Conservation (phyloP, 92 coral and sea anemone species). For the Parazoanthus swiftii region DNA sequence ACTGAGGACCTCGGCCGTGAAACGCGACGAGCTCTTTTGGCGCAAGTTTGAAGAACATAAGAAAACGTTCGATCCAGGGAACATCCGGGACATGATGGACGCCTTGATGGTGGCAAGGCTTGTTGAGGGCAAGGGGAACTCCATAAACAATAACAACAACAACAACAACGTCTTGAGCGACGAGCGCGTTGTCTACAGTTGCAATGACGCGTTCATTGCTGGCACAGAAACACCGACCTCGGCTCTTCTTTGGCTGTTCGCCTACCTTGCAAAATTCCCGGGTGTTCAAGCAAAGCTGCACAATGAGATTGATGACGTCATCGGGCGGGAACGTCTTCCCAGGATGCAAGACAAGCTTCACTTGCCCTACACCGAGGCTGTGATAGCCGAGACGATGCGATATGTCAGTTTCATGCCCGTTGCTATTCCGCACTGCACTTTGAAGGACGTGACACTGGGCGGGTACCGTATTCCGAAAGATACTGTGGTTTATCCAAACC, state of each 20-base stretch:
- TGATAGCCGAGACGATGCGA: slow-evolving; percentile 61
- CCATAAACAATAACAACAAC: background rate
- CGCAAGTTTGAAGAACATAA: slow-evolving; percentile 67
- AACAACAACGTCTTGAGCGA: slow-evolving; percentile 41
- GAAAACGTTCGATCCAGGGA: slow-evolving; percentile 44
- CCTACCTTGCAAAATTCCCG: slow-evolving; percentile 65
- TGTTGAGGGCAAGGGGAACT: background rate
- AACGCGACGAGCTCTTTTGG: slow-evolving; percentile 70
- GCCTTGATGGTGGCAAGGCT: slow-evolving; percentile 49
- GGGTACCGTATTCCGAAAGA: slow-evolving; percentile 70
- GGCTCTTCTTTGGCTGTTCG: slow-evolving; percentile 67
- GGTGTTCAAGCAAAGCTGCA: slow-evolving; percentile 61
- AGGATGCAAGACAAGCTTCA: slow-evolving; percentile 59
- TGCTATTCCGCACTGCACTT: slow-evolving; percentile 68
- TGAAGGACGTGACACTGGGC: slow-evolving; percentile 54
- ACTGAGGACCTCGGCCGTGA: slow-evolving; percentile 42
- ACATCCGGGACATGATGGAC: slow-evolving; percentile 55
- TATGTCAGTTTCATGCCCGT: slow-evolving; percentile 63
- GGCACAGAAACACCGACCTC: slow-evolving; percentile 75
- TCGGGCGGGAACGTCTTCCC: slow-evolving; percentile 41
- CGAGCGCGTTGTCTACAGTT: slow-evolving; percentile 61
- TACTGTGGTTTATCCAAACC: slow-evolving; percentile 63
- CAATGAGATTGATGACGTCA: slow-evolving; percentile 62
- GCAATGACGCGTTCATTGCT: slow-evolving; percentile 69
- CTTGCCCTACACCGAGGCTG: slow-evolving; percentile 66